phyloP scores from a whole-genome alignment of 1,140 invertebrate genomes.

The Medauroidea extradentata region DNA sequence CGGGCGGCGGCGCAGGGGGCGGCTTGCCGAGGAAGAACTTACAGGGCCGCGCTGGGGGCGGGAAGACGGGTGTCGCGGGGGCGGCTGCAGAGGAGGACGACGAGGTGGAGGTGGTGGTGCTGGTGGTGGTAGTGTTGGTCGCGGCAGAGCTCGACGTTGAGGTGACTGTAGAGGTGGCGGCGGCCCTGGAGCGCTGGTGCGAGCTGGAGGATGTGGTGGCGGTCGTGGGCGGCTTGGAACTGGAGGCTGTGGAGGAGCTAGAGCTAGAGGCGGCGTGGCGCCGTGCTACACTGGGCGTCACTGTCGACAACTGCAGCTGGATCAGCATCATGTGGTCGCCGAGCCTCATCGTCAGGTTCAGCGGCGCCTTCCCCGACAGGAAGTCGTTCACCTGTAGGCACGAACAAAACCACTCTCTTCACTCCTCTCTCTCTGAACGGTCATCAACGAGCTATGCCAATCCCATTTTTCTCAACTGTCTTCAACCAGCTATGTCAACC shows the following conservation, averaged over 20 bases:
- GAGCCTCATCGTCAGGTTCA: constrained; percentile 90
- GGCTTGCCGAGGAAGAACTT: constrained; percentile 9
- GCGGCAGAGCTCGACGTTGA: constrained; percentile 5
- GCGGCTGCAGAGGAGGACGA: constrained; percentile 32
- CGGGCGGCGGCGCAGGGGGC: constrained; percentile 4
- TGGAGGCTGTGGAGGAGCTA: constrained; percentile 1
- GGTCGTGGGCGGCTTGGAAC: no score
- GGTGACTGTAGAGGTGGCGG: constrained; percentile 14
- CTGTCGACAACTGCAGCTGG: constrained; percentile 85
- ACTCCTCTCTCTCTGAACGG: no score
- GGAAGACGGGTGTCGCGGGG: constrained; percentile 16
- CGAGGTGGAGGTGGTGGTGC: constrained; percentile 7
- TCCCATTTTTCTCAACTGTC: no score
- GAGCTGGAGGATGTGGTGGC: constrained; percentile 4
- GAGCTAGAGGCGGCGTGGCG: constrained; percentile 10
- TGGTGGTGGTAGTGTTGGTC: background rate
- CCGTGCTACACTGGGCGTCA: constrained; percentile 46
- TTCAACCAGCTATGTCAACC: no score
- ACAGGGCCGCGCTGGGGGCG: constrained; percentile 24
- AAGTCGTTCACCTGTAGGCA: constrained; percentile 89
- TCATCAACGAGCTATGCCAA: no score
- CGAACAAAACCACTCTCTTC: no score
- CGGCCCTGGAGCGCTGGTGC: constrained; percentile 12
- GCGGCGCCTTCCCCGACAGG: constrained; percentile 84
- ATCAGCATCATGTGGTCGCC: constrained; percentile 97